Evolutionary conservation across 2,113 vertebrate species (phyloP), one percentile per base, ranked within the genome.

Genomic region (Anoplopoma fimbria): DNA sequence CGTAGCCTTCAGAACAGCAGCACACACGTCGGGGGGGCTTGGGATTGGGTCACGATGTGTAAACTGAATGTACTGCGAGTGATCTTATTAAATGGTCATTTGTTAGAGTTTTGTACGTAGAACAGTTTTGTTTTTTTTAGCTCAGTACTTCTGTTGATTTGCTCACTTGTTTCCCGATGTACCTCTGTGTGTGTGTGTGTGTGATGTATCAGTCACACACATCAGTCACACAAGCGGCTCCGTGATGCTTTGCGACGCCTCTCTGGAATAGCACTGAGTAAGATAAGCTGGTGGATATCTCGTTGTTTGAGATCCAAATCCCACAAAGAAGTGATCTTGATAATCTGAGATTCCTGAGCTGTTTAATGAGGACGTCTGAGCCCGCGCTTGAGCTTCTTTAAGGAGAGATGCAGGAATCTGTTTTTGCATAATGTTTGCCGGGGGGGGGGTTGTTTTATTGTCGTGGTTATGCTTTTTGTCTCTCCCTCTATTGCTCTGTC

Each of bases 51-150:
- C 77, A 61, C 69, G 31, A 29, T 77, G 47, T 74, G 21, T 57
- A 82, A 73, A 68, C 25, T 76, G 78, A 63, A 61, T 88, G n/a
- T 76, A 42, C 34, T 85, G 45, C 68, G 65, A 82, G 70, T 69
- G 61, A 80, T 77, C 42, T 72, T 75, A 90, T 72, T 91, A 90
- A 93, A 94, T 70, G 77, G 53, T 33, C 12, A 64, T 91, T 89
- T 93, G 69, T 45, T 85, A 79, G 69, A 81, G 10, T 38, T 79
- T 79, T 78, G 34, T 55, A n/a, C 69, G 17, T 65, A 61, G 23
- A 68, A 4, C 4, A 14, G n/a, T n/a, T n/a, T n/a, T 49, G 8
- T 9, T 47, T 58, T 65, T 47, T 47, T 31, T 49, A 15, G 7
- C n/a, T 62, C 19, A 78, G 23, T 3, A 45, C 23, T 38, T 78